Evolutionary conservation across 2,113 vertebrate species (phyloP).

Genomic region (Dasypus novemcinctus): DNA sequence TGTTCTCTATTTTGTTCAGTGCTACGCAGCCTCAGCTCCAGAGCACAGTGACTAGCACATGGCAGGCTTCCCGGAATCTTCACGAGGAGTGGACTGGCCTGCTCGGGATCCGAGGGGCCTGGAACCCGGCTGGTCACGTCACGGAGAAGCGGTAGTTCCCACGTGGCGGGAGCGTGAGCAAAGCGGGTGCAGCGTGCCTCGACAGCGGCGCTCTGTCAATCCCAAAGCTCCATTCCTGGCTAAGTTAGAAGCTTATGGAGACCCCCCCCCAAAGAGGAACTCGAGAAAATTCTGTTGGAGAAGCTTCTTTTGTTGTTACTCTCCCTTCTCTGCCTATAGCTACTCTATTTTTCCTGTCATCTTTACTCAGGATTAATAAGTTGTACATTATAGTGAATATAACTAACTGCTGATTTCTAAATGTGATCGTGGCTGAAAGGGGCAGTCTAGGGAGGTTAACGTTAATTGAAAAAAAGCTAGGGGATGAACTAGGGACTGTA

Average conservation of each 20-base stretch:
- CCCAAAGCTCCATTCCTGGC: neutral
- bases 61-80: neutral
- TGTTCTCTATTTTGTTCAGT: neutral
- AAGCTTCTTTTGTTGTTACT: too few species aligned
- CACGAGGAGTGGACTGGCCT: rapidly evolving
- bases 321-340: neutral
- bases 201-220: rapidly evolving
- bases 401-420: too few species aligned
- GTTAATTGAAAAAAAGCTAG: too few species aligned
- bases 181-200: rapidly evolving
- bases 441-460: too few species aligned
- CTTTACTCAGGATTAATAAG: neutral
- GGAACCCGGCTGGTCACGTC: too few species aligned
- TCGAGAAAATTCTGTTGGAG: neutral
- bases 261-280: neutral
- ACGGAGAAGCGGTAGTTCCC: too few species aligned
- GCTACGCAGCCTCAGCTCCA: neutral
- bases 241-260: neutral
- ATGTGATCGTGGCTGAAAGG: too few species aligned
- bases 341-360: rapidly evolving
- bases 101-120: neutral
- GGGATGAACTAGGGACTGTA: too few species aligned
- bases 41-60: neutral
- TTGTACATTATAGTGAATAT: too few species aligned
- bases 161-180: rapidly evolving